These are phyloP conservation scores for Baronia brevicornis DNA, from an alignment of 2,888 invertebrate species.

Conservation along the genomic window DNA sequence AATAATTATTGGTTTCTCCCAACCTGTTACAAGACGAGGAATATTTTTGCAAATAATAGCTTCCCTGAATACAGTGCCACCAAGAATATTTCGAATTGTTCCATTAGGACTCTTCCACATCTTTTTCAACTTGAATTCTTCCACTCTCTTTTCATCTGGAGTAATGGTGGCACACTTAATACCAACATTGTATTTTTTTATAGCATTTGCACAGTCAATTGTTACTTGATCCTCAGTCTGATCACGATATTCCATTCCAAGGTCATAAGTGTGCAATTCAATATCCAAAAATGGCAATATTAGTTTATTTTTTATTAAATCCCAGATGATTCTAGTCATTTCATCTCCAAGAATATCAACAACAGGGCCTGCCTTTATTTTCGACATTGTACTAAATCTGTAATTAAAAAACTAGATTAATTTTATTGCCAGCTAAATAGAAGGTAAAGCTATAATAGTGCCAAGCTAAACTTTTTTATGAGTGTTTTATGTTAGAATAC, in stretches of 20 bases:
- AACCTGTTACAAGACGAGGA: constrained; percentile 94
- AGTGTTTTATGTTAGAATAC: constrained; percentile 3
- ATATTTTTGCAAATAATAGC: constrained; percentile 95
- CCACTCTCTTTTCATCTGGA: constrained; percentile 96
- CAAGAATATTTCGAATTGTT: constrained; percentile 90
- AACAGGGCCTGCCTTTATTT: constrained; percentile 89
- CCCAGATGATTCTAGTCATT: constrained; percentile 99
- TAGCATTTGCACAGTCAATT: constrained; percentile 96
- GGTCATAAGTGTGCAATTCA: constrained; percentile 93
- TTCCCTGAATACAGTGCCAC: constrained; percentile 89
- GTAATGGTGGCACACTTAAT: constrained; percentile 99
- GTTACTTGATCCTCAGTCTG: constrained; percentile 96
- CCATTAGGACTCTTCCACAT: constrained; percentile 96
- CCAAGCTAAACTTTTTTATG: too few relatives aligned
- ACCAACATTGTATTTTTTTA: constrained; percentile 98
- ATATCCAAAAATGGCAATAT: constrained; percentile 97
- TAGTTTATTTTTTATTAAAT: constrained; percentile 96
- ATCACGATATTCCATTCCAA: constrained; percentile 96
- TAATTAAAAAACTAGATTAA: constrained; percentile 22
- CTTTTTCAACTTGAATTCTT: constrained; percentile 90
- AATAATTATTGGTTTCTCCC: constrained; percentile 98
- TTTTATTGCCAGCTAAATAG: too few relatives aligned
- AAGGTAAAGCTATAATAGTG: too few relatives aligned
- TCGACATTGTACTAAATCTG: constrained; percentile 64
- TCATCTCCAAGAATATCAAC: constrained; percentile 96